Evolutionary conservation across 2,113 vertebrate species (phyloP).

Genomic region (human (Homo sapiens)): DNA sequence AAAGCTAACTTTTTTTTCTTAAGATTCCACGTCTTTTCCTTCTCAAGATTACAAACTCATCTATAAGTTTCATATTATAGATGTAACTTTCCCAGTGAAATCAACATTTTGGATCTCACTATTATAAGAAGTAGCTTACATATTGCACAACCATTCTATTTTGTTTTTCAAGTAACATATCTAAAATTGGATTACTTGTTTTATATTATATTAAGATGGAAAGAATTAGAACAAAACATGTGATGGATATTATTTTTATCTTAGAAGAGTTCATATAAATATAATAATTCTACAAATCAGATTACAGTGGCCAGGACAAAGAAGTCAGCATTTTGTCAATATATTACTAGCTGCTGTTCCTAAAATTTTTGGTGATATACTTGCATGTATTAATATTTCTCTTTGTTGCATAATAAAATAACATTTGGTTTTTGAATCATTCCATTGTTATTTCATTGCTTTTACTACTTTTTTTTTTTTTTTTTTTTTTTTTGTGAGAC

Average conservation of each 20-base stretch:
- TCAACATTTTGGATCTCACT: neutral
- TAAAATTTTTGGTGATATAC: neutral
- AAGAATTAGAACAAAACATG: neutral
- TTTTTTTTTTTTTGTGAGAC: too few species aligned
- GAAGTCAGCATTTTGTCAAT: neutral
- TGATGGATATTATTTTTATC: neutral
- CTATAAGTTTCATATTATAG: neutral
- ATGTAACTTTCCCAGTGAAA: neutral
- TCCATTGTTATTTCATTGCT: neutral
- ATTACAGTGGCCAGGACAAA: neutral
- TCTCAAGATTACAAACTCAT: neutral
- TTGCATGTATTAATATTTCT: neutral
- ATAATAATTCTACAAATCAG: neutral
- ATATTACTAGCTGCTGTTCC: neutral
- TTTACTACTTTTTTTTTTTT: neutral
- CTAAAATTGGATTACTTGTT: neutral
- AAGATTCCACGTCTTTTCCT: neutral
- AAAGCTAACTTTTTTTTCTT: neutral
- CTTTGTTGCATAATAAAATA: neutral
- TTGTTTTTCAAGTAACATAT: neutral
- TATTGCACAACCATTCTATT: neutral
- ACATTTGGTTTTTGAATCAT: neutral
- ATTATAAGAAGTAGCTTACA: neutral
- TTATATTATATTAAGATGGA: neutral
- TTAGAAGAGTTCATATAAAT: neutral